A percentile compares a stretch with the other conserved stretches of the same genome.
These are phyloP conservation scores for Sinocyclocheilus anshuiensis DNA, from an alignment of 2,113 vertebrate species.

Conservation along the genomic window DNA sequence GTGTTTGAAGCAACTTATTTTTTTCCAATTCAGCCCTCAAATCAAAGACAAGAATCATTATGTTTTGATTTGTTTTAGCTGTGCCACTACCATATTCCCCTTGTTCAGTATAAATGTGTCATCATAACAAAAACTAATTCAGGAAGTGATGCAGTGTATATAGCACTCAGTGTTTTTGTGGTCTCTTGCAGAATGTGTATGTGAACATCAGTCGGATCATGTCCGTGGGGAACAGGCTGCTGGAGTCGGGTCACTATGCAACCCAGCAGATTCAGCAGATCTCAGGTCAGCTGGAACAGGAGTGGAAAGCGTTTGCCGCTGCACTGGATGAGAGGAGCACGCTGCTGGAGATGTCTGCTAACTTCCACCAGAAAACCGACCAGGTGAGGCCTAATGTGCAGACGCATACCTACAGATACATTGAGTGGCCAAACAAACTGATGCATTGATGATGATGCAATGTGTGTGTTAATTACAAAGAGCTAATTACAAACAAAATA, in stretches of 20 bases:
- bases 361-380: slow-evolving; percentile 96
- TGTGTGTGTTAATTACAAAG: background rate
- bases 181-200: slow-evolving; percentile 87
- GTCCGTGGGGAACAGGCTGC: slow-evolving; percentile 92
- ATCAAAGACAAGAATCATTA: background rate
- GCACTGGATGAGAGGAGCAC: slow-evolving; percentile 96
- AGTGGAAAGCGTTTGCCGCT: slow-evolving; percentile 97
- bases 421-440: background rate
- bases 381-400: slow-evolving; percentile 76
- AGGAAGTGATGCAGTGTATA: background rate
- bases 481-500: background rate
- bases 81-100: background rate
- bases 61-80: slow-evolving; percentile 1
- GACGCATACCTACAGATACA: background rate
- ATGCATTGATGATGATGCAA: background rate
- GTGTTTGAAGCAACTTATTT: background rate
- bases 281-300: slow-evolving; percentile 92
- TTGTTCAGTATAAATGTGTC: background rate
- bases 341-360: slow-evolving; percentile 93
- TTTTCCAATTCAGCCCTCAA: background rate
- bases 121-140: background rate
- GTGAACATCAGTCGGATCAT: slow-evolving; percentile 99
- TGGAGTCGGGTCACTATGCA: slow-evolving; percentile 95
- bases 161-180: slow-evolving; percentile 15
- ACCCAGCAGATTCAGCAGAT: slow-evolving; percentile 98